Conservation (phyloP, 2,888 invertebrate genomes). For the Antheraea assamensis region DNA sequence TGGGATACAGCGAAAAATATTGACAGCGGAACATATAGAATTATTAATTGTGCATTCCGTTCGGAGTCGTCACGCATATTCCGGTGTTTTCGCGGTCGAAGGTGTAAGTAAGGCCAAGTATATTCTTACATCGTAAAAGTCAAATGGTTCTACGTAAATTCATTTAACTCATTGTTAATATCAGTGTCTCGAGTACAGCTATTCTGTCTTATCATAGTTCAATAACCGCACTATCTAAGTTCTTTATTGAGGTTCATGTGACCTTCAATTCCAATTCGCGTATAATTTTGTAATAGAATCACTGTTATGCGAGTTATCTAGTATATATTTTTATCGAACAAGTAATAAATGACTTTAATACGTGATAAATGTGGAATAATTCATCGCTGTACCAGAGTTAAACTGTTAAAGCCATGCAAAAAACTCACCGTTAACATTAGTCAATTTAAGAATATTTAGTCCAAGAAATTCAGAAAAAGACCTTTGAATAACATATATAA, state of each 20-base stretch:
- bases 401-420: background rate
- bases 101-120: constrained; percentile 8
- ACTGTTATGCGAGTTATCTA: background rate
- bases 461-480: too few relatives aligned
- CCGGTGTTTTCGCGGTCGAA: background rate
- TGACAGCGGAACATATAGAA: background rate
- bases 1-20: too few relatives aligned
- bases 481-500: too few relatives aligned
- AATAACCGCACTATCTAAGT: constrained; percentile 65
- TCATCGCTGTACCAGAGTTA: too few relatives aligned
- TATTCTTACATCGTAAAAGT: constrained; percentile 6
- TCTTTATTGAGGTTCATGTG: constrained; percentile 64
- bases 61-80: background rate
- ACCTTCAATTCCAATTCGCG: constrained; percentile 40
- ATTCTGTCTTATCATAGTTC: constrained; percentile 61
- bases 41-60: background rate
- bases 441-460: background rate
- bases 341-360: background rate
- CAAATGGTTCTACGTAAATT: constrained; percentile 30
- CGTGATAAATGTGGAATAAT: background rate
- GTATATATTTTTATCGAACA: background rate
- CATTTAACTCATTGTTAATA: constrained; percentile 42
- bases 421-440: background rate
- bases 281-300: constrained; percentile 19
- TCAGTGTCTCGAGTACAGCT: constrained; percentile 39